Conservation (phyloP, 1,140 invertebrate species). For the Drosophila carrolli region DNA sequence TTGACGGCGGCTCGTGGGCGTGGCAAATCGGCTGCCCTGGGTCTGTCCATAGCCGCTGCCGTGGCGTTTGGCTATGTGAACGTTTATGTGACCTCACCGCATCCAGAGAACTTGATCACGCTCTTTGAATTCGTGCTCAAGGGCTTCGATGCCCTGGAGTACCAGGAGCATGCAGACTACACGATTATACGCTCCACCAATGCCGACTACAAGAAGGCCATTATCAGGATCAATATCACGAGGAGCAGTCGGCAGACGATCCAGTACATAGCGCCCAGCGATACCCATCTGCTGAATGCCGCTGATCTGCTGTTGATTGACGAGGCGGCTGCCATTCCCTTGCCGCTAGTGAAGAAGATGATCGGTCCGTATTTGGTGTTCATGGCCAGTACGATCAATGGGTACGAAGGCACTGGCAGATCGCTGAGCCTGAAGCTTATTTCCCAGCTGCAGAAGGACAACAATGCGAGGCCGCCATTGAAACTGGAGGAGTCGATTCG, state of each 20-base stretch:
- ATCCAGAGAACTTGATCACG: slow-evolving; percentile 99
- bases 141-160: slow-evolving; percentile 97
- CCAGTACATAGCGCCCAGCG: slow-evolving; percentile 98
- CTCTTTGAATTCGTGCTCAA: slow-evolving; percentile 99
- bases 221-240: slow-evolving; percentile 96
- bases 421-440: slow-evolving; percentile 98
- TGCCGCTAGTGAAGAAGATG: slow-evolving; percentile 96
- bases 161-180: slow-evolving; percentile 99
- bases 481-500: slow-evolving; percentile 97
- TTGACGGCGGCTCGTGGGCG: slow-evolving; percentile 98
- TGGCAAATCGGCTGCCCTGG: slow-evolving; percentile 99
- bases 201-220: slow-evolving; percentile 98
- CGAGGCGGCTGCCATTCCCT: slow-evolving; percentile 99
- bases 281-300: slow-evolving; percentile 94
- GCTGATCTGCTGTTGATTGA: slow-evolving; percentile 98
- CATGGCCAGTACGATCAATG: slow-evolving; percentile 98
- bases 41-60: slow-evolving; percentile 94
- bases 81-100: slow-evolving; percentile 98
- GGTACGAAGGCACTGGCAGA: slow-evolving; percentile 99
- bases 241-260: slow-evolving; percentile 98
- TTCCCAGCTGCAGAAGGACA: slow-evolving; percentile 91
- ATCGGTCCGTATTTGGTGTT: slow-evolving; percentile 97
- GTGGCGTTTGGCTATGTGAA: slow-evolving; percentile 97
- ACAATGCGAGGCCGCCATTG: slow-evolving; percentile 86
- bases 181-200: slow-evolving; percentile 98